A percentile compares a stretch with the other conserved stretches of the same genome.
phyloP scores from a whole-genome alignment of 1,140 invertebrate species.

The Agrypnia vestita region DNA sequence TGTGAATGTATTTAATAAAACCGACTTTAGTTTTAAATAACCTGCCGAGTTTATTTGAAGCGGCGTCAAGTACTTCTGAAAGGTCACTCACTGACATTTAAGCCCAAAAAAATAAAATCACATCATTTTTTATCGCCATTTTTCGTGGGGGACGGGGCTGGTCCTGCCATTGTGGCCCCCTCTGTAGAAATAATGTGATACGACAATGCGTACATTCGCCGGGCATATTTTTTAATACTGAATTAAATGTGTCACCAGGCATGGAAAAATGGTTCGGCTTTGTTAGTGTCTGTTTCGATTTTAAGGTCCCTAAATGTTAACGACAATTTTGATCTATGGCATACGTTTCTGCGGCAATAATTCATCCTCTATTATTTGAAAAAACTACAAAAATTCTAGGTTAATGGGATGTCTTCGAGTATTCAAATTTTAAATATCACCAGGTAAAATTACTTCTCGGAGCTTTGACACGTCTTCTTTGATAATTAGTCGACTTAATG shows the following conservation, averaged over 20 bases:
- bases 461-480: background rate
- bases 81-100: constrained; percentile 51
- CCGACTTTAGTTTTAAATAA: constrained; percentile 47
- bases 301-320: constrained; percentile 50
- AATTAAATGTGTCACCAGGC: constrained; percentile 51
- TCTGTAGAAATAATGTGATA: constrained; percentile 6
- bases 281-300: constrained; percentile 26
- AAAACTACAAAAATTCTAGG: constrained; percentile 31
- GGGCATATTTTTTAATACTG: constrained; percentile 40
- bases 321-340: constrained; percentile 49
- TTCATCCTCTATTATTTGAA: constrained; percentile 26
- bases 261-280: constrained; percentile 9
- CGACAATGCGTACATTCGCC: constrained; percentile 22
- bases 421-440: constrained; percentile 38
- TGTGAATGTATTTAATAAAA: constrained; percentile 19
- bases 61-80: constrained; percentile 12
- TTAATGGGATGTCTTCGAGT: constrained; percentile 20
- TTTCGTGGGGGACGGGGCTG: background rate
- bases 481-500: background rate
- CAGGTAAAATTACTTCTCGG: constrained; percentile 6
- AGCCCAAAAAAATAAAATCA: constrained; percentile 46
- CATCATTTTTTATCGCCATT: constrained; percentile 49
- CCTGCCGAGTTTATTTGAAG: background rate
- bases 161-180: constrained; percentile 11
- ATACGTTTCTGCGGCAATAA: constrained; percentile 26